Base-by-base conservation (phyloP, 2,797 vertebrate species). In the Myioborus miniatus region DNA sequence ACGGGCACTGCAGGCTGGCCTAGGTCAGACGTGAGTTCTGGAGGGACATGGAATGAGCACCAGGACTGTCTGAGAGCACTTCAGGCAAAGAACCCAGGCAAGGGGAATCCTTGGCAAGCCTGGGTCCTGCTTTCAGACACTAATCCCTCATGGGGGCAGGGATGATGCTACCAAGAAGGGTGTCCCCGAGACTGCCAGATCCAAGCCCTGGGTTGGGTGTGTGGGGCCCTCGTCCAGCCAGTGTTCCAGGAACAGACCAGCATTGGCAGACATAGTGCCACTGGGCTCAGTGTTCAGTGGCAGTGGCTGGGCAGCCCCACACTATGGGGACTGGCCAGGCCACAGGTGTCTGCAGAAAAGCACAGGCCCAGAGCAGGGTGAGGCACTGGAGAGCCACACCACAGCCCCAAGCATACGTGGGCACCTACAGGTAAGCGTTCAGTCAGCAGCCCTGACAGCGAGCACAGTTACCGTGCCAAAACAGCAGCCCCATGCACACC, bases 231-330 rank as follows among this genome's bases (percentile, higher is more conserved):
- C 44, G 18, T 53, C 12, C 71, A 60, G 46, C 4, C 44, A 11
- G 49, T 4, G n/a, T 39, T 60, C 20, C 34, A 58, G 60, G n/a
- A 59, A 27, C 10, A 39, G 39, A 20, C 19, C 1, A 0, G 5
- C 0, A 0, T 5, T n/a, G 47, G 55, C 39, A 39, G 36, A 74
- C 19, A 13, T 19, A 32, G 46, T 2, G 10, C 37, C 11, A 10
- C 58, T 39, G 53, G 43, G 46, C 49, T 47, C 15, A 32, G 37
- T 0, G 0, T 26, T 47, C 2, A 7, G 21, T 8, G 41, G 12
- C 8, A 1, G 34, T 0, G 11, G 9, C 44, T 2, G 0, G 27
- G 36, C 50, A 79, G 63, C 64, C n/a, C 44, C 5, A 2, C 0
- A 0, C 7, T 4, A 55, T 10, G 15, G 43, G 39, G 62, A 65